phyloP scores from a whole-genome alignment of 2,797 vertebrate species.

The Sternotherus odoratus region DNA sequence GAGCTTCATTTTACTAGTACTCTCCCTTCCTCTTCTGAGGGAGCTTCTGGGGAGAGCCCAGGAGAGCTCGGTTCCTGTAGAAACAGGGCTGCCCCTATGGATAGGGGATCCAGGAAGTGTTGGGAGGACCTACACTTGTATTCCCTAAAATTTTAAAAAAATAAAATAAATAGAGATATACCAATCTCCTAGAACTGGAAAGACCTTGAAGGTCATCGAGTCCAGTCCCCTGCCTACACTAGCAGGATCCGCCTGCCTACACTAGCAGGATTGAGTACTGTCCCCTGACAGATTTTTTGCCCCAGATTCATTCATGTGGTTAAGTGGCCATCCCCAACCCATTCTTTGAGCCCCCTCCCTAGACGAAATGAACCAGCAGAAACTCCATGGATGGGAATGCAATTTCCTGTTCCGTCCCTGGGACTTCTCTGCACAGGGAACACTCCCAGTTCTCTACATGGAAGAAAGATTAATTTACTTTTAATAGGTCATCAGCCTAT shows the following conservation, averaged over 20 bases:
- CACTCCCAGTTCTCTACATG: not conserved
- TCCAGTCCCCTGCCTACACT: no score
- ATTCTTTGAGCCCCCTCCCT: not conserved
- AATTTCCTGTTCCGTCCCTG: not conserved
- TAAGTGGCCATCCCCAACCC: not conserved
- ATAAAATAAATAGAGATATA: no score
- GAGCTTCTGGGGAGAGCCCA: not conserved
- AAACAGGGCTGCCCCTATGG: not conserved
- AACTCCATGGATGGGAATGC: not conserved
- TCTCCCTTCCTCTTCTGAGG: not conserved
- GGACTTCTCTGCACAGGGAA: not conserved
- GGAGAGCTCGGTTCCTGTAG: not conserved
- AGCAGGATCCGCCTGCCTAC: no score
- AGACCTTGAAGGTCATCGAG: no score
- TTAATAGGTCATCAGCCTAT: slow-evolving; percentile 39
- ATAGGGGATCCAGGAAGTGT: not conserved
- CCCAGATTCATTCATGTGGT: no score
- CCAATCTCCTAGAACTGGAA: no score
- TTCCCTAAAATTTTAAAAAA: no score
- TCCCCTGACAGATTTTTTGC: no score
- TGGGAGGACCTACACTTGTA: not conserved
- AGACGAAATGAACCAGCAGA: not conserved
- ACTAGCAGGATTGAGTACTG: no score
- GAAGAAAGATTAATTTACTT: slow-evolving; percentile 8
- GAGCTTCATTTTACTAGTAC: not conserved